A percentile compares a stretch with the other conserved stretches of the same genome.
Conservation (phyloP, 1,140 invertebrate genomes). For the Atta cephalotes region DNA sequence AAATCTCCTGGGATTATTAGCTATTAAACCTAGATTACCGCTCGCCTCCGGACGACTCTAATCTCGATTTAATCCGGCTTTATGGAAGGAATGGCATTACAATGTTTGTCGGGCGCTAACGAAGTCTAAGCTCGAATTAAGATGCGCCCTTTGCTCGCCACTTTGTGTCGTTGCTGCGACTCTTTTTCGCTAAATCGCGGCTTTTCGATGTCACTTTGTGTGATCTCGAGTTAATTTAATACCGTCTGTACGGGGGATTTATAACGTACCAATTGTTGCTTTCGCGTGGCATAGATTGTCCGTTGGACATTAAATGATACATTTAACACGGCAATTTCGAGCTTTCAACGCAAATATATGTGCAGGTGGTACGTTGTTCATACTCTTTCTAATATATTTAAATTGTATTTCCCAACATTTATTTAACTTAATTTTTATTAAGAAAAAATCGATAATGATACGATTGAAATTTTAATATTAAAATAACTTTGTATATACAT, state of each 20-base stretch:
- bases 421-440: constrained; percentile 1
- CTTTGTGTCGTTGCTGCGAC: constrained; percentile 16
- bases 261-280: constrained; percentile 57
- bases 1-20: constrained; percentile 74
- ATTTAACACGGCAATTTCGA: background rate
- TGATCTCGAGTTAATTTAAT: constrained; percentile 65
- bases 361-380: background rate
- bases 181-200: constrained; percentile 11
- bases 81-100: constrained; percentile 53
- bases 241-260: constrained; percentile 1
- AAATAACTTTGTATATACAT: background rate
- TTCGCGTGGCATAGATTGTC: background rate
- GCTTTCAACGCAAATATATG: background rate
- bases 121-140: constrained; percentile 78
- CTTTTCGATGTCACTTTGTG: constrained; percentile 13
- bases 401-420: background rate
- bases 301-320: background rate
- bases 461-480: background rate
- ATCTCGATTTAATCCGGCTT: constrained; percentile 74
- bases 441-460: background rate
- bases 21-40: constrained; percentile 82
- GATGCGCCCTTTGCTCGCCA: constrained; percentile 63
- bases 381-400: too few species aligned
- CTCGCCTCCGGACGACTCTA: constrained; percentile 63
- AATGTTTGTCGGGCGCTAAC: constrained; percentile 63